Conservation (phyloP, 2,797 vertebrate genomes). For the Lerista edwardsae region DNA sequence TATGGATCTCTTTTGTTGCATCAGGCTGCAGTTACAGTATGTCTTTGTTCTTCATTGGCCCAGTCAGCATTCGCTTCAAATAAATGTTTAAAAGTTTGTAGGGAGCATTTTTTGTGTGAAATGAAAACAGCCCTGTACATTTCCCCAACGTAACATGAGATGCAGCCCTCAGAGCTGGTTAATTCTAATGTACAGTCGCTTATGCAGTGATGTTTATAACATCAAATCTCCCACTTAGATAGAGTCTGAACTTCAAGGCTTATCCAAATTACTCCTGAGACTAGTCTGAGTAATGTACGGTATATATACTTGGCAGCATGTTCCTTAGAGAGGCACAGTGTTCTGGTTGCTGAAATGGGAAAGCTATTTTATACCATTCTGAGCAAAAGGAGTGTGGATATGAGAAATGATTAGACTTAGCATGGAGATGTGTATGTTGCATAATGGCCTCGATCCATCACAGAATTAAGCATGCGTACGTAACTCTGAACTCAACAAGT, state of each 20-base stretch:
- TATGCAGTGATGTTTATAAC: not conserved
- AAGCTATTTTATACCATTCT: not conserved
- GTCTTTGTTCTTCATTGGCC: not conserved
- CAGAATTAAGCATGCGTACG: not conserved
- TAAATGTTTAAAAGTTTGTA: not conserved
- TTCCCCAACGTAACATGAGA: not conserved
- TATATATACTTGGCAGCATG: not conserved
- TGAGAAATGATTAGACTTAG: not conserved
- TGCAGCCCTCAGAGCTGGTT: not conserved
- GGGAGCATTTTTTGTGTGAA: not conserved
- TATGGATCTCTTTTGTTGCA: not conserved
- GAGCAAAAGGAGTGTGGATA: not conserved
- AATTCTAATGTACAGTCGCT: not conserved
- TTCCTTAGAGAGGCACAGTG: not conserved
- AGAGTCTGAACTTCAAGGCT: not conserved
- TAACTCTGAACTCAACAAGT: too few species aligned
- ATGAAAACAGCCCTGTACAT: not conserved
- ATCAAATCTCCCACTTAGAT: not conserved
- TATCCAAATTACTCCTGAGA: not conserved
- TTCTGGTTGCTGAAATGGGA: not conserved
- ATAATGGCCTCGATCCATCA: not conserved
- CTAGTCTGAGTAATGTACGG: not conserved
- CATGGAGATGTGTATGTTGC: not conserved
- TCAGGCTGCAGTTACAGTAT: not conserved
- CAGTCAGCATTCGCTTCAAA: not conserved